A percentile compares a stretch with the other conserved stretches of the same genome.
Conservation (phyloP, 2,888 invertebrate species). For the Hydriomena furcata region DNA sequence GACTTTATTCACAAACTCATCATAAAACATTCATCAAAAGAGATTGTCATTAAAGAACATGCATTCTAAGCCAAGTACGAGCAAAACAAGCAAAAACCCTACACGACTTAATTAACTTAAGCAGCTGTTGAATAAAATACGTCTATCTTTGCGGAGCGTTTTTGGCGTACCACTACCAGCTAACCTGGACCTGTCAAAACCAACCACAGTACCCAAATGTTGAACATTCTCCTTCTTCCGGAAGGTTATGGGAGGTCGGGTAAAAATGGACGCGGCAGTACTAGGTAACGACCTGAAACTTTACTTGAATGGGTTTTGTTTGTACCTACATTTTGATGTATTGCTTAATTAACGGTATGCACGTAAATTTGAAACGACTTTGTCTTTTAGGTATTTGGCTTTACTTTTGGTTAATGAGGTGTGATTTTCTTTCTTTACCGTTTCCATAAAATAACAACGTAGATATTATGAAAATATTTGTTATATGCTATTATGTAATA, state of each 20-base stretch:
- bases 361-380: neutral
- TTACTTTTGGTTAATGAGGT: slow-evolving; percentile 2
- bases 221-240: neutral
- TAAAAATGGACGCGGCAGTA: neutral
- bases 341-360: slow-evolving; percentile 14
- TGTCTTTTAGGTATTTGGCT: neutral
- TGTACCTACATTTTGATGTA: slow-evolving; percentile 5
- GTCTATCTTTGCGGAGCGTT: slow-evolving; percentile 21
- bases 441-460: too few relatives aligned
- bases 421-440: too few relatives aligned
- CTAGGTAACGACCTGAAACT: slow-evolving; percentile 10
- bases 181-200: neutral
- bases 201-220: neutral
- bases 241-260: slow-evolving; percentile 2
- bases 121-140: slow-evolving; percentile 25
- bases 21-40: slow-evolving; percentile 12
- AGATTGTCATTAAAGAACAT: slow-evolving; percentile 5
- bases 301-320: slow-evolving; percentile 11
- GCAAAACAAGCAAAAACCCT: slow-evolving; percentile 20
- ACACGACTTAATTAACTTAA: slow-evolving; percentile 27
- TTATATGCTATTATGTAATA: too few relatives aligned
- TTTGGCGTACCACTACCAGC: slow-evolving; percentile 13
- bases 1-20: slow-evolving; percentile 7
- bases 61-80: slow-evolving; percentile 10
- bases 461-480: too few relatives aligned